These are phyloP conservation scores for Piscicola geometra DNA, from an alignment of 2,888 invertebrate species.

Conservation along the genomic window DNA sequence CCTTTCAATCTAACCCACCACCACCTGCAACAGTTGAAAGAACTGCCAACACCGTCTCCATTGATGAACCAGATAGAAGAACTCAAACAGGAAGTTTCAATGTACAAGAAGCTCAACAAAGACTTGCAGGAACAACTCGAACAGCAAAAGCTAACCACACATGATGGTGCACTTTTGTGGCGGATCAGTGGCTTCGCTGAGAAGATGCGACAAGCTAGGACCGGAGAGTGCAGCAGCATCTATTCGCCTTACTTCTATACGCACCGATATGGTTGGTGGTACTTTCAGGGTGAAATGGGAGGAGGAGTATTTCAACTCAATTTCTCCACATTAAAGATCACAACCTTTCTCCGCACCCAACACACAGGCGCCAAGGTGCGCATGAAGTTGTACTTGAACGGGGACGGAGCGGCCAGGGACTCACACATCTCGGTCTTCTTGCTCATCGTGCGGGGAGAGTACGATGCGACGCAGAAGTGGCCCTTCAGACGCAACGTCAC, in stretches of 20 bases:
- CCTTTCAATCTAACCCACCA: not conserved
- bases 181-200: constrained; percentile 49
- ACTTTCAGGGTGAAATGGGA: not conserved
- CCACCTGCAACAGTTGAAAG: not conserved
- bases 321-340: no score
- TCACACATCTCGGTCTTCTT: constrained; percentile 54
- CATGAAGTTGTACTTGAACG: constrained; percentile 51
- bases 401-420: constrained; percentile 53
- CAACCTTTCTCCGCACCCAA: no score
- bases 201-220: constrained; percentile 49
- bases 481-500: constrained; percentile 49
- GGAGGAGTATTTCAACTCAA: no score
- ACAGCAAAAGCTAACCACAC: constrained; percentile 49
- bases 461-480: constrained; percentile 52
- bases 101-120: constrained; percentile 48
- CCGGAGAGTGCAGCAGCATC: constrained; percentile 48
- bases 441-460: constrained; percentile 49
- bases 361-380: constrained; percentile 51
- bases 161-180: constrained; percentile 53
- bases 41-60: not conserved
- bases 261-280: constrained; percentile 45
- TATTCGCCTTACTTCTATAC: constrained; percentile 53
- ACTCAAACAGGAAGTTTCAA: constrained; percentile 28
- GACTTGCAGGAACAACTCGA: constrained; percentile 49
- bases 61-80: not conserved